These are phyloP conservation scores for Thomomys bottae DNA, from an alignment of 2,113 vertebrate species.

Conservation along the genomic window DNA sequence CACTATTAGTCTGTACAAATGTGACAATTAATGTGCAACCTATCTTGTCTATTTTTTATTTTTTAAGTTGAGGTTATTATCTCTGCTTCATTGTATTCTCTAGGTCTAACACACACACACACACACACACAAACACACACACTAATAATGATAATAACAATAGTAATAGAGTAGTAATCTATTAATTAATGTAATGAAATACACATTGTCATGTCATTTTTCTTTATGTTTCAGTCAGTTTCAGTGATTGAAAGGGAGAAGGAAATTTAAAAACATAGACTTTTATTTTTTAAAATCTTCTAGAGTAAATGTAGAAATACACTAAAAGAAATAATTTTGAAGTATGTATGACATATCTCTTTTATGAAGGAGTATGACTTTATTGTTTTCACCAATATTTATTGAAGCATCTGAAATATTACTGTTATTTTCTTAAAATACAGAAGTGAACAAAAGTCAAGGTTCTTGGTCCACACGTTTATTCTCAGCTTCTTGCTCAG, in stretches of 20 bases:
- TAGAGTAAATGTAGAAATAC: neutral
- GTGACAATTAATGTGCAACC: neutral
- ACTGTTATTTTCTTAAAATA: neutral
- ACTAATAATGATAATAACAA: too few relatives aligned
- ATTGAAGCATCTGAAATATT: neutral
- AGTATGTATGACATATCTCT: neutral
- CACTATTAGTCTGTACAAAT: neutral
- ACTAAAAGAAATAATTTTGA: neutral
- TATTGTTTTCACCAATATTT: neutral
- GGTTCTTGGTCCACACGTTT: neutral
- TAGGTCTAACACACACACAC: neutral
- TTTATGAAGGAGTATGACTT: neutral
- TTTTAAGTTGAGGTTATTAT: neutral
- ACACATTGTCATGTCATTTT: neutral
- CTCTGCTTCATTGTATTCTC: neutral
- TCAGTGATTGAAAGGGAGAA: neutral
- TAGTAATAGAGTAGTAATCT: too few relatives aligned
- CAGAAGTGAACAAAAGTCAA: neutral
- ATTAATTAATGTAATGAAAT: neutral
- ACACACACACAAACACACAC: too few relatives aligned
- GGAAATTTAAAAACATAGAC: neutral
- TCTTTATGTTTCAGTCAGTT: neutral
- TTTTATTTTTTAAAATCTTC: neutral
- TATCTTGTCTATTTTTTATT: neutral
- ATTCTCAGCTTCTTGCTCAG: neutral